These are phyloP conservation scores for Lamprologus lemairii DNA, from an alignment of 2,113 vertebrate species.

Conservation along the genomic window DNA sequence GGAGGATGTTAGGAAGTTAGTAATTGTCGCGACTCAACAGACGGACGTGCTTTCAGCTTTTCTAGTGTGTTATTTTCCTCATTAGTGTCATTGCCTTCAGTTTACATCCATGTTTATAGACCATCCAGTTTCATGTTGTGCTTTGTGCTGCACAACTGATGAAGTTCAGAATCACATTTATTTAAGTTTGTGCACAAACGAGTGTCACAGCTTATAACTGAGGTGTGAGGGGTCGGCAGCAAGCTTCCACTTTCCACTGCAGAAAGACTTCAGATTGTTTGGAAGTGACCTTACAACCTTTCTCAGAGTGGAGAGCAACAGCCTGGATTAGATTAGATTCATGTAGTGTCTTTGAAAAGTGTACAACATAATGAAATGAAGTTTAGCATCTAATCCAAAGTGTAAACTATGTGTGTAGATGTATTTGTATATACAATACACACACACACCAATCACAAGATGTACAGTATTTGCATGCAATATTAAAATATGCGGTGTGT, in stretches of 20 bases:
- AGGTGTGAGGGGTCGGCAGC: background rate
- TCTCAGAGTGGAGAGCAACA: background rate
- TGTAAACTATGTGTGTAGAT: background rate
- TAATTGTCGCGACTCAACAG: fast-evolving
- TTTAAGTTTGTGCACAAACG: background rate
- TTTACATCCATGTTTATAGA: background rate
- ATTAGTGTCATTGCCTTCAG: fast-evolving
- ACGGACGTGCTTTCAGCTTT: background rate
- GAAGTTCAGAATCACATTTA: background rate
- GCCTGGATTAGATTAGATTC: background rate
- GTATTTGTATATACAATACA: background rate
- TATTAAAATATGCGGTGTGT: fast-evolving
- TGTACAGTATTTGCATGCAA: background rate
- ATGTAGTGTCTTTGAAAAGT: background rate
- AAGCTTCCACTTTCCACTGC: background rate
- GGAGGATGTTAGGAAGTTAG: background rate
- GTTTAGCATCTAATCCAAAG: background rate
- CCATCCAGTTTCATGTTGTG: background rate
- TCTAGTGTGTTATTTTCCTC: background rate
- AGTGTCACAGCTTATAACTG: background rate
- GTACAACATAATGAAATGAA: background rate
- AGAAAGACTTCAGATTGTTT: background rate
- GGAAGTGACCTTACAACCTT: fast-evolving
- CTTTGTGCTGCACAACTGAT: background rate
- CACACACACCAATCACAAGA: background rate